Evolutionary conservation across 2,797 vertebrate species (phyloP).

Genomic region (Pseudomugil tenellus): DNA sequence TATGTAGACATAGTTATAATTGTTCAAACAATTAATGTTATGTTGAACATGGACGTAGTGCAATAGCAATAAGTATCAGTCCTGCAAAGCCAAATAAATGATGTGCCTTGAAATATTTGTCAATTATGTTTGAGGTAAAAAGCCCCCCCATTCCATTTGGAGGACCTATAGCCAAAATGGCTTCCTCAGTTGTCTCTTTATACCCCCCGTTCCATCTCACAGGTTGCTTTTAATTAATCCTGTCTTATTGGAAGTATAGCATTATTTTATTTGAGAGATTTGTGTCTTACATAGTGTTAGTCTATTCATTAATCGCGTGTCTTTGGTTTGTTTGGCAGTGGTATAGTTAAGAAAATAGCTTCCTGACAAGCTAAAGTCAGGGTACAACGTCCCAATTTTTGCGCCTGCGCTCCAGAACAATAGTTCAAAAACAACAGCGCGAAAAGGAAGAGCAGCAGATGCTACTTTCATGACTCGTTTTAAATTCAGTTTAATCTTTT

Average conservation of each 20-base stretch:
- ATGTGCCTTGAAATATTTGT: no score
- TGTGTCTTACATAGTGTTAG: not conserved
- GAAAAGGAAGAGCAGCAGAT: not conserved
- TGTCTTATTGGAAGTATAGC: not conserved
- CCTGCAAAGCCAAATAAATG: not conserved
- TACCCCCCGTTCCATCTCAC: not conserved
- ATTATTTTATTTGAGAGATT: not conserved
- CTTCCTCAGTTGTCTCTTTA: not conserved
- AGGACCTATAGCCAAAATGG: not conserved
- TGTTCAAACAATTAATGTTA: no score
- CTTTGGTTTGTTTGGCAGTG: not conserved
- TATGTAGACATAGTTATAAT: no score
- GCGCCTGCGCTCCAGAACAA: slow-evolving; percentile 31
- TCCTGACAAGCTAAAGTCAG: not conserved
- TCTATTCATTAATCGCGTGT: not conserved
- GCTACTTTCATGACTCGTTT: not conserved
- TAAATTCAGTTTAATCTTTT: not conserved
- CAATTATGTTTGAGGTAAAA: no score
- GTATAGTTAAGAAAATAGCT: not conserved
- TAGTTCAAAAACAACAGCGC: slow-evolving; percentile 50
- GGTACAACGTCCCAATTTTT: fast-evolving
- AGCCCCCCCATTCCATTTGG: no score
- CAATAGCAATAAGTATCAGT: not conserved
- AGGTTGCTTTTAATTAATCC: not conserved
- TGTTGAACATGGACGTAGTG: no score